These are phyloP conservation scores for Ibycter americanus DNA, from an alignment of 2,797 vertebrate genomes.

Conservation along the genomic window DNA sequence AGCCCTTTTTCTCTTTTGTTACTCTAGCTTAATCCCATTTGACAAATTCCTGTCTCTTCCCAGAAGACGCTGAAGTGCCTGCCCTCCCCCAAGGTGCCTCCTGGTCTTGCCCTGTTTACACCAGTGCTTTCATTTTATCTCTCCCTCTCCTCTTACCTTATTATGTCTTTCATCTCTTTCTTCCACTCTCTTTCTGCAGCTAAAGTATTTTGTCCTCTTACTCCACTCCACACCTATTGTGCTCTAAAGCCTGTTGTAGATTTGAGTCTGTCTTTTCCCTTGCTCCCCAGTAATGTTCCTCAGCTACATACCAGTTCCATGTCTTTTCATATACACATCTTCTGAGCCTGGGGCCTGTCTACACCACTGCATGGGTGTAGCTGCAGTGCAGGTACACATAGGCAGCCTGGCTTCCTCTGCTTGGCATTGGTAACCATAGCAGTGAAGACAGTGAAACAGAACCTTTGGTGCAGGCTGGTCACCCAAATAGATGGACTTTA, in stretches of 20 bases:
- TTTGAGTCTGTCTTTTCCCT: neutral
- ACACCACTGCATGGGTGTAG: fast-evolving
- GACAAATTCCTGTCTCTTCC: neutral
- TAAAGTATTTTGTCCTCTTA: neutral
- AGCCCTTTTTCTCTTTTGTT: neutral
- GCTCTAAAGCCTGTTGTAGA: neutral
- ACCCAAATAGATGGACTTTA: neutral
- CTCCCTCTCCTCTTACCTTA: neutral
- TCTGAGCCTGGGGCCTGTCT: neutral
- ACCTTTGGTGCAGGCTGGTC: neutral
- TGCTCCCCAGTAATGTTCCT: neutral
- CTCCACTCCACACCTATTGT: neutral
- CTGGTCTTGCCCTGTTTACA: neutral
- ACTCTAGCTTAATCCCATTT: neutral
- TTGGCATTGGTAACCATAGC: neutral
- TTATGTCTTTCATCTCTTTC: neutral
- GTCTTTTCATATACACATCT: neutral
- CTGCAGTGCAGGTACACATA: neutral
- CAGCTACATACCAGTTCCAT: neutral
- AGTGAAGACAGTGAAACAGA: neutral
- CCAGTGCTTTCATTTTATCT: neutral
- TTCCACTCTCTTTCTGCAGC: neutral
- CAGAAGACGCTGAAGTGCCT: neutral
- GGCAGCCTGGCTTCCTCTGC: neutral
- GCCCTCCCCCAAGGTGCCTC: neutral